Base-by-base conservation (phyloP, 2,797 vertebrate genomes). In the Galaxias olidus region DNA sequence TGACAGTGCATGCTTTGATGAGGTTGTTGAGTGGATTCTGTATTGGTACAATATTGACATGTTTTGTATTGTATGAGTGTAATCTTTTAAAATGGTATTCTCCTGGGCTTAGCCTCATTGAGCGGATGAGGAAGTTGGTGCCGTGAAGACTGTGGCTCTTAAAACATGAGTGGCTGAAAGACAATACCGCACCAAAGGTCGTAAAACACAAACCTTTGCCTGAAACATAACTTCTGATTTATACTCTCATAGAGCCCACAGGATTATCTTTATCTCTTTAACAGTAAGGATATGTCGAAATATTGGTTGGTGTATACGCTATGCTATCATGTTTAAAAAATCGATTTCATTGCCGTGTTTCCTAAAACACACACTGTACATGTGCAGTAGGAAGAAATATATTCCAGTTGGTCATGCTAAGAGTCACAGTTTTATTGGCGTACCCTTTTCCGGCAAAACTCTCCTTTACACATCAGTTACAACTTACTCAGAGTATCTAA, bases 1-100 rank as follows among this genome's bases (percentile, higher is more conserved):
- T 93, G 91, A 93, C 89, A 91, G 89, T 93, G 93, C 93, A 95
- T 96, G 94, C 93, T 93, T 92, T 86, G 76, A 84, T 84, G 87
- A 87, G 76, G 67, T 80, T 82, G 79, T 79, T 85, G 86, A 77
- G 76, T 88, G 80, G 86, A 87, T 78, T 74, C 61, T 84, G 86
- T 75, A 87, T 87, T 81, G 80, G 77, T 90, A 88, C 84, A 87
- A 75, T 86, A 89, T 82, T 80, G 84, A 91, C 86, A 90, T 61
- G 18, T 79, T 82, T 76, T n/a, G 83, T 78, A 81, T 75, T 77
- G 66, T 76, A 81, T 73, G 70, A 78, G 74, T 70, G 57, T 60
- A 56, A 65, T 86, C 74, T 87, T 83, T 77, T 66, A 71, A 76
- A 83, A 74, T 58, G 10, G 61, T 52, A 71, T 78, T 76, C 73